phyloP scores from a whole-genome alignment of 2,113 vertebrate species.

The Equus przewalskii region DNA sequence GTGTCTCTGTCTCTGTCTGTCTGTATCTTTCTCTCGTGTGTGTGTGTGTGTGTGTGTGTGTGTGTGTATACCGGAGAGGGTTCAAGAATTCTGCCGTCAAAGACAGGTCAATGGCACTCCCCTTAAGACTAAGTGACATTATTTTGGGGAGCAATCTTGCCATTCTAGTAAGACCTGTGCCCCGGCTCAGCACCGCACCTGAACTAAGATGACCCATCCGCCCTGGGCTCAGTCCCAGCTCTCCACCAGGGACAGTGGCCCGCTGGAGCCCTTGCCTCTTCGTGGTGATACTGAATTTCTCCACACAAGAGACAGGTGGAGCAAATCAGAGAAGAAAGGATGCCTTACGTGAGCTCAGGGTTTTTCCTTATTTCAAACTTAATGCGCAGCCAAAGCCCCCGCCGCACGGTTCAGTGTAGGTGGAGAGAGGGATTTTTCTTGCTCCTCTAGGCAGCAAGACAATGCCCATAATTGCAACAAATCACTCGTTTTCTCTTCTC shows the following conservation, averaged over 20 bases:
- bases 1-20: background rate
- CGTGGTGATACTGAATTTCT: background rate
- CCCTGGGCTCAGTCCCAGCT: background rate
- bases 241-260: background rate
- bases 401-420: too few species aligned
- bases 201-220: background rate
- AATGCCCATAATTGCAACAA: slow-evolving; percentile 31
- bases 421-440: background rate
- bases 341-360: background rate
- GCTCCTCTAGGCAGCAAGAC: background rate
- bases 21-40: background rate
- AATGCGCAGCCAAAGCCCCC: background rate
- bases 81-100: background rate
- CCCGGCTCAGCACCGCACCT: background rate
- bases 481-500: background rate
- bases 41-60: background rate
- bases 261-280: background rate
- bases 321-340: slow-evolving; percentile 40
- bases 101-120: background rate
- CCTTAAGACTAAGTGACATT: background rate
- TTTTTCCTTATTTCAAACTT: slow-evolving; percentile 18
- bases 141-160: background rate
- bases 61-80: background rate
- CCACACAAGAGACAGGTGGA: background rate
- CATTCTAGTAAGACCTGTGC: background rate